A percentile compares a stretch with the other conserved stretches of the same genome.
phyloP scores from a whole-genome alignment of 64 coral and sea anemone genomes.

The Pocillopora verrucosa region DNA sequence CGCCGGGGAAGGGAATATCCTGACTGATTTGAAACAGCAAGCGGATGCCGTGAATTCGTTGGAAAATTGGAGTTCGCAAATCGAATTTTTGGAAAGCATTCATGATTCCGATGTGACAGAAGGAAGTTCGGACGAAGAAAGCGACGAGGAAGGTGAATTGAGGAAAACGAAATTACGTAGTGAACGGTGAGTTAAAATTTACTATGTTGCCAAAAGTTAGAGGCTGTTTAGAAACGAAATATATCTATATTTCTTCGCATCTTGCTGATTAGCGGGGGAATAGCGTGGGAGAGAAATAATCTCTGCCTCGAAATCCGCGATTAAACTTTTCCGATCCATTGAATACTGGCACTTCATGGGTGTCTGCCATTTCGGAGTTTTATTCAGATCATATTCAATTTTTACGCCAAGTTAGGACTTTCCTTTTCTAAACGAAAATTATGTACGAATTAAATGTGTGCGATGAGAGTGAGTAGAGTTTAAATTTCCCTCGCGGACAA shows the following conservation, averaged over 20 bases:
- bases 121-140: constrained; percentile 87
- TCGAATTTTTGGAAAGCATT: constrained; percentile 89
- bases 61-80: constrained; percentile 72
- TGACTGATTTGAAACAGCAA: constrained; percentile 59
- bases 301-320: constrained; percentile 14
- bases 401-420: not conserved
- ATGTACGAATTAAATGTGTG: constrained; percentile 1
- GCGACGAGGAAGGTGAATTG: constrained; percentile 79
- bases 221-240: constrained; percentile 9
- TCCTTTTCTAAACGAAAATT: not conserved
- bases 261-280: constrained; percentile 7
- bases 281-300: constrained; percentile 21
- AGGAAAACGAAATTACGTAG: constrained; percentile 57
- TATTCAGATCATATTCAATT: not conserved
- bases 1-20: constrained; percentile 25
- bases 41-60: constrained; percentile 70
- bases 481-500: constrained; percentile 90
- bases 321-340: constrained; percentile 19
- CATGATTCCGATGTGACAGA: constrained; percentile 89
- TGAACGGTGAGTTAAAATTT: constrained; percentile 79
- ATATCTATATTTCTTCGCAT: constrained; percentile 23
- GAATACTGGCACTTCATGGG: not conserved
- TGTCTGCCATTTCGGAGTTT: not conserved
- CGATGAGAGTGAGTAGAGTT: constrained; percentile 47
- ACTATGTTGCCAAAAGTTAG: not conserved